These are phyloP conservation scores for Drosophila sordidapex DNA, from an alignment of 2,888 invertebrate species.

Conservation along the genomic window DNA sequence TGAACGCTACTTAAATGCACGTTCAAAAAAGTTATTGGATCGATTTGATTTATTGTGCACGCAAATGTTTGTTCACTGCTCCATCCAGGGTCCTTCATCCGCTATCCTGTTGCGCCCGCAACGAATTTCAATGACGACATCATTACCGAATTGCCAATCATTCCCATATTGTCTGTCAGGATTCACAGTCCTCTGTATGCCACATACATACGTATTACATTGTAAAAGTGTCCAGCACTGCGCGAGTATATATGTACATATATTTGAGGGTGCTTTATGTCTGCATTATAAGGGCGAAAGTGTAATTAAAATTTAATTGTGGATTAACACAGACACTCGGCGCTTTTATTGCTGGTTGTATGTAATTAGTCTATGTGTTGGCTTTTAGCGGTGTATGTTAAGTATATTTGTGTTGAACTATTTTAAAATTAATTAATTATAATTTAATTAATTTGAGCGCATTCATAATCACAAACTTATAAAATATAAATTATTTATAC, in stretches of 20 bases:
- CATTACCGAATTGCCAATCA: slow-evolving; percentile 59
- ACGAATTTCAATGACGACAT: slow-evolving; percentile 49
- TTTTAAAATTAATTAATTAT: neutral
- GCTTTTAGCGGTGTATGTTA: neutral
- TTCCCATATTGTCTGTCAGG: slow-evolving; percentile 21
- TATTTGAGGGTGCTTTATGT: slow-evolving; percentile 16
- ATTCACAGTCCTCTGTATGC: slow-evolving; percentile 9
- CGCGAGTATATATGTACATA: neutral
- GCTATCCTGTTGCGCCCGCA: slow-evolving; percentile 45
- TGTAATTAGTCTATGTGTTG: neutral
- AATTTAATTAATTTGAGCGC: too few relatives aligned
- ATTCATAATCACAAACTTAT: neutral
- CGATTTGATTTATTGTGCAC: slow-evolving; percentile 58
- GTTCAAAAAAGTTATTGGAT: slow-evolving; percentile 55
- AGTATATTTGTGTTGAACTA: neutral
- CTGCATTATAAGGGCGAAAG: slow-evolving; percentile 16
- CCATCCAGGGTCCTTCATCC: slow-evolving; percentile 3
- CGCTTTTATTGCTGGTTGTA: neutral
- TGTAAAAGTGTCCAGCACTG: neutral
- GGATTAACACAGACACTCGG: slow-evolving; percentile 5
- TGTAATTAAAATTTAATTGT: slow-evolving; percentile 16
- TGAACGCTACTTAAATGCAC: slow-evolving; percentile 42
- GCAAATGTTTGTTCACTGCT: slow-evolving; percentile 55
- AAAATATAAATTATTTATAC: neutral
- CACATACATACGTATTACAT: neutral